Evolutionary conservation across 2,888 invertebrate genomes (phyloP).

Genomic region (Dascillus cervinus): DNA sequence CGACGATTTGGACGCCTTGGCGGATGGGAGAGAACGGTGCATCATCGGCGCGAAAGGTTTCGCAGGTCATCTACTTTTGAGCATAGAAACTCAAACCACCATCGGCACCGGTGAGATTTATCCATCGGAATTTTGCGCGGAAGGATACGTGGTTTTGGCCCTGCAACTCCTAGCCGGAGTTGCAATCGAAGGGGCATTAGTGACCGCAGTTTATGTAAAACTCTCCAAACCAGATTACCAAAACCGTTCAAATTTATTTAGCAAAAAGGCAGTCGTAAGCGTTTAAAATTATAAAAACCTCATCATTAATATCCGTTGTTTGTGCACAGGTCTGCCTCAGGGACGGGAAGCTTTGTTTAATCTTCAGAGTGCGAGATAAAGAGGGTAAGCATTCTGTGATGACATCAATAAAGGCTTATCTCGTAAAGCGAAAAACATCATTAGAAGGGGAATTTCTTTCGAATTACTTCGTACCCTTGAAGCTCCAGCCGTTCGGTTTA

Average conservation of each 20-base stretch:
- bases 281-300: too few species aligned
- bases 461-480: slow-evolving; percentile 64
- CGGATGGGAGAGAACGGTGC: slow-evolving; percentile 42
- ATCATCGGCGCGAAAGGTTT: slow-evolving; percentile 54
- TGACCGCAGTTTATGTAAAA: slow-evolving; percentile 55
- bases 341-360: slow-evolving; percentile 68
- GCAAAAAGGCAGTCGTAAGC: slow-evolving; percentile 61
- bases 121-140: slow-evolving; percentile 78
- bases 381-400: slow-evolving; percentile 70
- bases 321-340: slow-evolving; percentile 61
- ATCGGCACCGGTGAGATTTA: slow-evolving; percentile 79
- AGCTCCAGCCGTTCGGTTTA: slow-evolving; percentile 57
- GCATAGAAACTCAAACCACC: slow-evolving; percentile 73
- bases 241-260: slow-evolving; percentile 51
- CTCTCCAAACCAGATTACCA: slow-evolving; percentile 49
- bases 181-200: slow-evolving; percentile 35
- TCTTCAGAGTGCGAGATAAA: slow-evolving; percentile 76
- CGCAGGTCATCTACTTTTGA: slow-evolving; percentile 67
- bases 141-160: slow-evolving; percentile 74
- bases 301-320: too few species aligned
- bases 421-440: slow-evolving; percentile 57
- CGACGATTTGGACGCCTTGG: slow-evolving; percentile 60
- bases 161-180: slow-evolving; percentile 66
- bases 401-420: slow-evolving; percentile 66
- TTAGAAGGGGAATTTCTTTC: slow-evolving; percentile 72